phyloP scores from a whole-genome alignment of 2,113 vertebrate species.

The Bambusicola thoracicus region DNA sequence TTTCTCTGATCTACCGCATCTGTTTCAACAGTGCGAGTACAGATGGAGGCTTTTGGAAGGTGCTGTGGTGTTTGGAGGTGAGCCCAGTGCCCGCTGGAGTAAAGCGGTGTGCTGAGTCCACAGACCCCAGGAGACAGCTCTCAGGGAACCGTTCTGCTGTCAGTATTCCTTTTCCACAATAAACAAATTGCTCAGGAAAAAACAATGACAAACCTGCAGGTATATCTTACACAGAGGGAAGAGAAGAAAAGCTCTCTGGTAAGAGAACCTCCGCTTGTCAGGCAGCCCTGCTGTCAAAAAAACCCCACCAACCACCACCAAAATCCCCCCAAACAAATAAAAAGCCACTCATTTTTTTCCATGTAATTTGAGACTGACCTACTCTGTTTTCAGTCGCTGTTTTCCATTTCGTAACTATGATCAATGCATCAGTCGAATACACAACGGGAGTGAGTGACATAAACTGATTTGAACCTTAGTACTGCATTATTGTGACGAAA shows the following conservation, averaged over 20 bases:
- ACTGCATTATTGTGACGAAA: constrained; percentile 64
- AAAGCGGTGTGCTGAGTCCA: neutral
- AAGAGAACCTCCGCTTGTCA: constrained; percentile 13
- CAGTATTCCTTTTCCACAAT: constrained; percentile 3
- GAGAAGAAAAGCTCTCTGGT: constrained; percentile 4
- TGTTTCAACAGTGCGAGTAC: neutral
- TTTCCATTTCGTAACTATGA: constrained; percentile 40
- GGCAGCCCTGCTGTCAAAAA: constrained; percentile 18
- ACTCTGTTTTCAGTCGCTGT: constrained; percentile 34
- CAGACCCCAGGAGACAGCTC: neutral
- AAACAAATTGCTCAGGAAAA: neutral
- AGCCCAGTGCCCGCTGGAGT: neutral
- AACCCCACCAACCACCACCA: neutral
- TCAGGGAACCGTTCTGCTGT: neutral
- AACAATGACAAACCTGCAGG: neutral
- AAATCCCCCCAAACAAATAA: neutral
- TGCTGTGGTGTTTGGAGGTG: neutral
- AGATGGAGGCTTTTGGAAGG: neutral
- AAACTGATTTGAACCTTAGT: constrained; percentile 49
- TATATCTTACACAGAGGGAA: neutral
- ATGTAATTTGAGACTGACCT: constrained; percentile 10
- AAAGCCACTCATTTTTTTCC: neutral
- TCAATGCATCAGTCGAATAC: constrained; percentile 36
- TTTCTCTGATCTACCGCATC: neutral
- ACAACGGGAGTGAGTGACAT: constrained; percentile 48